A percentile compares a stretch with the other conserved stretches of the same genome.
Conservation (phyloP, 2,113 vertebrate genomes). For the Malurus elegans region DNA sequence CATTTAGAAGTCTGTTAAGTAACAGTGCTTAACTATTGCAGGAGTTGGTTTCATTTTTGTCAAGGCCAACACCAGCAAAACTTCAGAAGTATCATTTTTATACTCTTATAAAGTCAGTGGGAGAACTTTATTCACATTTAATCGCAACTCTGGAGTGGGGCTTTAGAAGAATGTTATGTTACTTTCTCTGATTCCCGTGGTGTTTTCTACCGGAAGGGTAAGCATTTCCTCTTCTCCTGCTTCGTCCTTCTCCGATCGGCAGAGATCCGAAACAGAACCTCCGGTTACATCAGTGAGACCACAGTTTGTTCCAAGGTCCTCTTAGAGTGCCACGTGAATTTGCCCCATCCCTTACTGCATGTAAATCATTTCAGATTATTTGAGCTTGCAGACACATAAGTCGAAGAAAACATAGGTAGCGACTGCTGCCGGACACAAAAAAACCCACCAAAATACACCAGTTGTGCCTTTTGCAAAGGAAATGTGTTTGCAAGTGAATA, state of each 20-base stretch:
- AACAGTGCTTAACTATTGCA: background rate
- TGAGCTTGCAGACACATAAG: background rate
- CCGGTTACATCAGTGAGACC: background rate
- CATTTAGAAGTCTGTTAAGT: background rate
- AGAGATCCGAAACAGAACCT: background rate
- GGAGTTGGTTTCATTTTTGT: background rate
- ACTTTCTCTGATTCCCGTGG: background rate
- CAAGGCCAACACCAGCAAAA: background rate
- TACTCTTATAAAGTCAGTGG: background rate
- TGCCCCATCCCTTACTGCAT: background rate
- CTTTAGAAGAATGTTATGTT: background rate
- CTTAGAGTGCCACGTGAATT: background rate
- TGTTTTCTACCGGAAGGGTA: background rate
- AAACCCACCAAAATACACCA: background rate
- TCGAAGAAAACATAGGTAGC: background rate
- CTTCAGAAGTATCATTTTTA: background rate
- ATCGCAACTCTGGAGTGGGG: background rate
- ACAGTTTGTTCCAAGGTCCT: background rate
- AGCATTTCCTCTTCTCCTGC: background rate
- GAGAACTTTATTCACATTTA: background rate
- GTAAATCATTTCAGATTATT: conserved; percentile 5
- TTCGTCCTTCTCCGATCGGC: background rate
- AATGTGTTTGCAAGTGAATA: background rate
- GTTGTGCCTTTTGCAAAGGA: conserved; percentile 35
- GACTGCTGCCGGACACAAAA: background rate